Evolutionary conservation across 2,797 vertebrate species (phyloP).

Genomic region (Propithecus perrieri): DNA sequence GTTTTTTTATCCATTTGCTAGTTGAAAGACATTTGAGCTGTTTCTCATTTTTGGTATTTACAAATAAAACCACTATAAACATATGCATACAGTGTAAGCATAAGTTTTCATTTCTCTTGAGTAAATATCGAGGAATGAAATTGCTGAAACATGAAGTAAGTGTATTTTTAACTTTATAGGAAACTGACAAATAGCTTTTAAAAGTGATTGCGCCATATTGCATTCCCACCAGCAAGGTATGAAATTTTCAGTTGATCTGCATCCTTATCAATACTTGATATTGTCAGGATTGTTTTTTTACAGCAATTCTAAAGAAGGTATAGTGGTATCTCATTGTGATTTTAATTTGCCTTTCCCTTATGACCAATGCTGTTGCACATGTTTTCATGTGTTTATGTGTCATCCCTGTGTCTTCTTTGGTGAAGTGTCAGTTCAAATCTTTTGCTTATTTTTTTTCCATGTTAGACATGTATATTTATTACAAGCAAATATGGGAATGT

Average conservation of each 20-base stretch:
- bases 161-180: background rate
- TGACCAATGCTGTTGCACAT: background rate
- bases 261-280: background rate
- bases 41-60: background rate
- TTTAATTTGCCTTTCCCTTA: background rate
- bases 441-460: background rate
- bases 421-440: background rate
- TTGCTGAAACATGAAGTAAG: background rate
- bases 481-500: constrained; percentile 43
- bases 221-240: background rate
- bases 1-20: background rate
- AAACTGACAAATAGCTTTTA: background rate
- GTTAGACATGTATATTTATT: constrained; percentile 37
- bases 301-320: background rate
- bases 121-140: background rate
- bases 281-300: background rate
- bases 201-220: background rate
- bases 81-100: background rate
- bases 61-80: background rate
- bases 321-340: background rate
- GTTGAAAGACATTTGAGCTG: background rate
- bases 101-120: background rate
- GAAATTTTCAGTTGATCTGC: background rate
- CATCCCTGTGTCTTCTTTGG: background rate
- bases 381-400: background rate